Conservation (phyloP, 2,888 invertebrate genomes). For the Unio pictorum region DNA sequence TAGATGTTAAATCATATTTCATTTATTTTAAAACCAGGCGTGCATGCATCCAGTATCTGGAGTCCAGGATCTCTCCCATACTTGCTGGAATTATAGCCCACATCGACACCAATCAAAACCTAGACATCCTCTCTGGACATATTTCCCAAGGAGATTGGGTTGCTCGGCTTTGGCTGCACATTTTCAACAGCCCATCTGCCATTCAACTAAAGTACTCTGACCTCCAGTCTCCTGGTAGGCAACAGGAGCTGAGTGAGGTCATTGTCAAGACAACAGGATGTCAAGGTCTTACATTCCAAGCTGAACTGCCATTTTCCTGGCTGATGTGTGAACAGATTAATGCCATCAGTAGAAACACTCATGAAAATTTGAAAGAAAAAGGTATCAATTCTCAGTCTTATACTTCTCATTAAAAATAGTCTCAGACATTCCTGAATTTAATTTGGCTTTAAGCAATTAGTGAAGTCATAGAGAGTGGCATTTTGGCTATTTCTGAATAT, state of each 20-base stretch:
- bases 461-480: too few relatives aligned
- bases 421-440: too few relatives aligned
- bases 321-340: conserved; percentile 15
- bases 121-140: conserved; percentile 42
- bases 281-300: conserved; percentile 13
- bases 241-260: conserved; percentile 31
- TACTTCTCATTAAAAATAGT: too few relatives aligned
- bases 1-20: too few relatives aligned
- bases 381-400: too few relatives aligned
- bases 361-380: too few relatives aligned
- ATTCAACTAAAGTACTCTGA: conserved; percentile 27
- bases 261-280: conserved; percentile 23
- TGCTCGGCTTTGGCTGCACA: conserved; percentile 47
- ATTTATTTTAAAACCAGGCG: conserved; percentile 37
- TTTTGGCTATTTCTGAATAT: too few relatives aligned
- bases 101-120: conserved; percentile 60
- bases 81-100: conserved; percentile 61
- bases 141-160: conserved; percentile 38
- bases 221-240: conserved; percentile 13
- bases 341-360: not conserved
- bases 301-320: conserved; percentile 47
- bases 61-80: conserved; percentile 57
- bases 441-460: too few relatives aligned
- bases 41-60: conserved; percentile 50
- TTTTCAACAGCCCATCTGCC: conserved; percentile 40